A percentile compares a stretch with the other conserved stretches of the same genome.
Evolutionary conservation across 1,140 invertebrate genomes (phyloP).

Genomic region (fruit fly (Drosophila melanogaster)): DNA sequence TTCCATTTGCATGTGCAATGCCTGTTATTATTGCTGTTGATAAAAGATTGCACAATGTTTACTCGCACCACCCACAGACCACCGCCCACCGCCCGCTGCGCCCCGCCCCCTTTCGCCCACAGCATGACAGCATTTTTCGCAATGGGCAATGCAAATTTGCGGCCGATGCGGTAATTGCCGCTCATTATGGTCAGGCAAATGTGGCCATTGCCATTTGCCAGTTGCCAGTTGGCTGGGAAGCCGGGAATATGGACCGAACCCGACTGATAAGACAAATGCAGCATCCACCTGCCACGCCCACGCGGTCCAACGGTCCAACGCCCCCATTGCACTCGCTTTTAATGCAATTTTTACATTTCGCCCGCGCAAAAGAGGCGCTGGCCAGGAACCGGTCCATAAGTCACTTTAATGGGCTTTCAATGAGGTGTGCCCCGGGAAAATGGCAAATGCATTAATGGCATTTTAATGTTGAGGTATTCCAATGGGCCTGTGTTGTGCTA

Average conservation of each 20-base stretch:
- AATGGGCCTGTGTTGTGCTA: slow-evolving; percentile 5
- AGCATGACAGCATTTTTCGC: slow-evolving; percentile 70
- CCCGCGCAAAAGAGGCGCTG: slow-evolving; percentile 25
- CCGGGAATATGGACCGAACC: slow-evolving; percentile 23
- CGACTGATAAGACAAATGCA: slow-evolving; percentile 79
- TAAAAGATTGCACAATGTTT: slow-evolving; percentile 78
- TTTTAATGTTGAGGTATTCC: slow-evolving; percentile 80
- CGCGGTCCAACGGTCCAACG: not conserved
- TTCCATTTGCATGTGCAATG: slow-evolving; percentile 48
- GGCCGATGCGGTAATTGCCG: slow-evolving; percentile 80
- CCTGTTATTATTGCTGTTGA: slow-evolving; percentile 73
- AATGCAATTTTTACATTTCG: slow-evolving; percentile 77
- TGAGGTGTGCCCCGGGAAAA: slow-evolving; percentile 60
- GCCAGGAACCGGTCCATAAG: slow-evolving; percentile 63
- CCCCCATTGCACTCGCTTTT: slow-evolving; percentile 48
- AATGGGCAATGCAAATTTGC: slow-evolving; percentile 79
- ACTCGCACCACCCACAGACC: slow-evolving; percentile 28
- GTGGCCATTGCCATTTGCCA: slow-evolving; percentile 49
- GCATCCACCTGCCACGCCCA: slow-evolving; percentile 49
- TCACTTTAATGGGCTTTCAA: slow-evolving; percentile 83
- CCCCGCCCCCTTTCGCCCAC: slow-evolving; percentile 3
- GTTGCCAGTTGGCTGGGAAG: slow-evolving; percentile 4
- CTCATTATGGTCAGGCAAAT: slow-evolving; percentile 82
- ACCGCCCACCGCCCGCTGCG: no score
- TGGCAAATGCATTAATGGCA: slow-evolving; percentile 79